Evolutionary conservation across 2,888 invertebrate species (phyloP), one percentile per base, ranked within the genome.

Genomic region (Ormia ochracea): DNA sequence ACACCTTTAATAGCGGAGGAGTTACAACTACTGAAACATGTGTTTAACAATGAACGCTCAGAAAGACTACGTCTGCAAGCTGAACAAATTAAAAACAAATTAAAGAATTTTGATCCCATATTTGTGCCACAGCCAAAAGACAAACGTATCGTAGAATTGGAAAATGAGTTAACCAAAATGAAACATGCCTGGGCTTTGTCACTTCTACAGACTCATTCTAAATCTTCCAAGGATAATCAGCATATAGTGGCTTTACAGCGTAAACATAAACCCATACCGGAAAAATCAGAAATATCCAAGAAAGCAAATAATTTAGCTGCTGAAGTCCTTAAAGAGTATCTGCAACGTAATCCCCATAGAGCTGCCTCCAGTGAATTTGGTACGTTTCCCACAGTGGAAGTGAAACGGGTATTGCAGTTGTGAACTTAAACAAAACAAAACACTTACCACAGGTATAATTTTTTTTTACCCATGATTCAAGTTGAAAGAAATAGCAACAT

Each of bases 41-140:
- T 92, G 17, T 91, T 93, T 82, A 90, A 91, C 80, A 90, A 90
- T 56, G 93, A 93, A 86, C 90, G 92, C 41, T 90, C 91, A 33
- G 91, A 92, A 83, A 90, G 92, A 63, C 87, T 92, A 76, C 91
- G 91, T 75, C 84, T 93, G 59, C 90, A 93, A 83, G 91, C 90
- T 3, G 89, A 91, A 61, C 90, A 91, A 73, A 88, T 93, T 80
- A 90, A 91, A 59, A 89, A 91, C 59, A 91, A 92, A 83, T 85
- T 93, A 3, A 90, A 91, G 33, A 90, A 90, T 77, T 88, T 93
- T 78, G 90, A 90, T 81, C 92, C 92, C 0, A 89, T 93, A 52
- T 88, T 90, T 72, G 90, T 92, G 72, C 89, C 90, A 4, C 91
- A 91, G 83, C 89, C 90, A 9, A 87, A 88, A 52, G 91, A 91